Percentiles rank a stretch among this genome's conserved stretches.
phyloP scores from a whole-genome alignment of 2,797 vertebrate genomes.

The Sarcoramphus papa region DNA sequence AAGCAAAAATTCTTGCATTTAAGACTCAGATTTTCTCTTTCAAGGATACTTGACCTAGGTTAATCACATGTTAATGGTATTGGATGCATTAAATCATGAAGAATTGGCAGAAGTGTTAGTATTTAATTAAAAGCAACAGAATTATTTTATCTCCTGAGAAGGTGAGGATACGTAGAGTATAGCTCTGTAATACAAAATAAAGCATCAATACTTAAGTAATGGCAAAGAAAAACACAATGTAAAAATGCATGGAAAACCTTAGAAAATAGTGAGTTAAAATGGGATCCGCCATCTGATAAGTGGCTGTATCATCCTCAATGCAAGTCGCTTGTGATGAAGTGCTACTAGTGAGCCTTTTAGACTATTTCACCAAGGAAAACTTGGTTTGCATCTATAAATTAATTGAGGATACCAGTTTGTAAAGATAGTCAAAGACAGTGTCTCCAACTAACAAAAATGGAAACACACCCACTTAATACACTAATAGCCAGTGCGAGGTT shows the following conservation, averaged over 20 bases:
- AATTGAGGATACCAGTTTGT: background rate
- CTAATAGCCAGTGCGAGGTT: background rate
- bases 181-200: background rate
- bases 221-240: background rate
- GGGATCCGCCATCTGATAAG: background rate
- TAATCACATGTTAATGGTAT: conserved; percentile 53
- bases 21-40: background rate
- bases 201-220: background rate
- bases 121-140: conserved; percentile 56
- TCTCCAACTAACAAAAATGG: background rate
- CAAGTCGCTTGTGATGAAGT: background rate
- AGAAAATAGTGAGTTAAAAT: background rate
- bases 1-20: conserved; percentile 5
- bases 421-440: background rate
- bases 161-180: background rate
- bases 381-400: background rate
- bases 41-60: conserved; percentile 33
- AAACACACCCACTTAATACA: background rate
- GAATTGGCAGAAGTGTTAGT: conserved; percentile 19
- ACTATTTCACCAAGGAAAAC: background rate
- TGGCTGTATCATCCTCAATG: background rate
- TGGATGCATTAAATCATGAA: conserved; percentile 44
- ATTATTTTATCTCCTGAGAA: conserved; percentile 1
- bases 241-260: background rate
- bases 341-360: background rate